These are phyloP conservation scores for Calosoma granatense DNA, from an alignment of 1,140 invertebrate species.

Conservation along the genomic window DNA sequence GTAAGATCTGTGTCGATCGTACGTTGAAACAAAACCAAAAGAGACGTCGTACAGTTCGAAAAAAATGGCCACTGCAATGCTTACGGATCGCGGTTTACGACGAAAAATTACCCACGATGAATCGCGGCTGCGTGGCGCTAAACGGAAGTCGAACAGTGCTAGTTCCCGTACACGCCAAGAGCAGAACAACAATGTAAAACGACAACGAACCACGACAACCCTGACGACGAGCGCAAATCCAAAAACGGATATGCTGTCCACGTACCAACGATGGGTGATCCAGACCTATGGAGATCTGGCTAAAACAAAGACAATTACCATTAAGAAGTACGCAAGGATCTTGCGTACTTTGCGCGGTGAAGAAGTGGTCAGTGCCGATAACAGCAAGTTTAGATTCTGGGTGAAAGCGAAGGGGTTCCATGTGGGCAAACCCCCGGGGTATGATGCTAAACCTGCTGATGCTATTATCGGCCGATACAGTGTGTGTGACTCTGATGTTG, in stretches of 20 bases:
- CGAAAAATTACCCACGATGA: conserved; percentile 40
- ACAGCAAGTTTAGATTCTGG: conserved; percentile 93
- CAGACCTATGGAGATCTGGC: conserved; percentile 89
- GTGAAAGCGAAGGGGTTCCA: conserved; percentile 90
- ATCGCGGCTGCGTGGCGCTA: conserved; percentile 27
- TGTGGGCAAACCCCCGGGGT: conserved; percentile 58
- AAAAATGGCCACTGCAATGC: conserved; percentile 20
- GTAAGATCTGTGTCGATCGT: conserved; percentile 8
- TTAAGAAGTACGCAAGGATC: conserved; percentile 83
- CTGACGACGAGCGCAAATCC: too few species aligned
- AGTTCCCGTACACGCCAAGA: conserved; percentile 25
- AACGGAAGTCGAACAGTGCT: conserved; percentile 35
- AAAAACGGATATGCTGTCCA: conserved; percentile 52
- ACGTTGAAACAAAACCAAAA: neutral
- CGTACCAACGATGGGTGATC: conserved; percentile 82
- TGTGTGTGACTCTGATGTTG: conserved; percentile 44
- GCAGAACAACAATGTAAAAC: conserved; percentile 41
- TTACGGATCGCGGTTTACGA: conserved; percentile 40
- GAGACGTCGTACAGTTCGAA: too few species aligned
- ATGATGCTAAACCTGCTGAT: conserved; percentile 55
- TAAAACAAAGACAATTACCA: conserved; percentile 91
- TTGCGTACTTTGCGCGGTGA: conserved; percentile 76
- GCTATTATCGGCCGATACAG: conserved; percentile 56
- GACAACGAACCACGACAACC: conserved; percentile 40
- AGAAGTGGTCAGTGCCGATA: conserved; percentile 79